Conservation (phyloP, 2,888 invertebrate species). For the Operophtera brumata region DNA sequence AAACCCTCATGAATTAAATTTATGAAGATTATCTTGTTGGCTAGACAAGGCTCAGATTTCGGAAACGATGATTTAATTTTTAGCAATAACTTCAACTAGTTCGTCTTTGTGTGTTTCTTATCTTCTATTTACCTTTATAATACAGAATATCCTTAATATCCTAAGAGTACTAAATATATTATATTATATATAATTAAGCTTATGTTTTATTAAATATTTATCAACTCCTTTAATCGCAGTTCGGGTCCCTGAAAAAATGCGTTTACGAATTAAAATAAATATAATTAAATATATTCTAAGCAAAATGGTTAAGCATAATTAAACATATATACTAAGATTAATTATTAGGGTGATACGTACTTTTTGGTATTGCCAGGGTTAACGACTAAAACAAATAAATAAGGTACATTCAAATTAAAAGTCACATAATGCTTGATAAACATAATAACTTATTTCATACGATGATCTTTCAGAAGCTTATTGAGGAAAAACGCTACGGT, state of each 20-base stretch:
- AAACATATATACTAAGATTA: background rate
- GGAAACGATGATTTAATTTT: background rate
- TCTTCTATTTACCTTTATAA: constrained; percentile 1
- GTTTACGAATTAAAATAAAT: background rate
- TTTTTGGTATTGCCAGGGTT: constrained; percentile 1
- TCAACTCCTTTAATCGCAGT: background rate
- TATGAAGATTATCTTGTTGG: too few species aligned
- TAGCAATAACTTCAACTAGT: constrained; percentile 14
- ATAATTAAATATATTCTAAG: background rate
- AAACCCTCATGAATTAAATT: too few species aligned
- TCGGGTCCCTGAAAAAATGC: constrained; percentile 8
- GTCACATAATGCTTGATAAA: background rate
- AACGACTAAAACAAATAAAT: constrained; percentile 14
- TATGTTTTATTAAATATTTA: background rate
- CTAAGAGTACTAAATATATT: background rate
- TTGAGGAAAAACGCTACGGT: background rate
- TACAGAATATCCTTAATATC: background rate
- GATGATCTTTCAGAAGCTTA: too few species aligned
- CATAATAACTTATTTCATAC: too few species aligned
- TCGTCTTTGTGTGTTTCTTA: constrained; percentile 27
- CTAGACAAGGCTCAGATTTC: too few species aligned
- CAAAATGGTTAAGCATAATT: background rate
- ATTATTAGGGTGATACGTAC: constrained; percentile 2
- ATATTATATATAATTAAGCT: background rate
- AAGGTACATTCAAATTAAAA: too few species aligned